Evolutionary conservation across 2,888 invertebrate species (phyloP), one percentile per base, ranked within the genome.

Genomic region (Caenorhabditis virilis): DNA sequence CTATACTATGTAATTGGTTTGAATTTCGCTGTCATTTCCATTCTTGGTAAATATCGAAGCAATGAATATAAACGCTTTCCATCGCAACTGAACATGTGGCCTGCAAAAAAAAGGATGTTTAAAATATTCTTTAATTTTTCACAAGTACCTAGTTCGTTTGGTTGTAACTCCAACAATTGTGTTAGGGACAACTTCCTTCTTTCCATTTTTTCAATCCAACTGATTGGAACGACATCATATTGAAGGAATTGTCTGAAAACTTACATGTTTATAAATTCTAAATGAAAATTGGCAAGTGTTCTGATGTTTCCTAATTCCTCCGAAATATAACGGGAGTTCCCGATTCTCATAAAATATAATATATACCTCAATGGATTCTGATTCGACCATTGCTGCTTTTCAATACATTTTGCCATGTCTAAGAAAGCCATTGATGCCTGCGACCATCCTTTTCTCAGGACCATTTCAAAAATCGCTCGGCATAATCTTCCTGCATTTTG

Each of bases 341-440:
- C 20, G 6, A 30, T 38, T 48, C 11, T 48, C 11, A 26, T 45
- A 5, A 16, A 45, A 16, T 6, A 7, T 39, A 39, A n/a, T n/a
- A n/a, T n/a, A n/a, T n/a, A n/a, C n/a, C n/a, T n/a, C 18, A 79
- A 54, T 1, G 86, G 85, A 85, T 95, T 95, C 13, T 91, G 86
- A 84, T 98, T 87, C 1, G 93, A 92, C 97, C 97, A 98, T 73
- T 91, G 88, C 80, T 92, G 91, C 3, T 90, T 89, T 83, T 98
- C 95, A 68, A 98, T 87, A 90, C 93, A 93, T 86, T 95, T 93
- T 30, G 93, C 90, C 82, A 97, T 88, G 74, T 53, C 88, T 1
- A 98, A 87, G 71, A 95, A 89, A 6, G 92, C 87, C 0, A 89
- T 90, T 0, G 97, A 90, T 87, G 95, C 89, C 69, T 92, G 87